Percentiles rank a stretch among this genome's conserved stretches.
phyloP scores from a whole-genome alignment of 2,797 vertebrate species.

The Trachurus trachurus region DNA sequence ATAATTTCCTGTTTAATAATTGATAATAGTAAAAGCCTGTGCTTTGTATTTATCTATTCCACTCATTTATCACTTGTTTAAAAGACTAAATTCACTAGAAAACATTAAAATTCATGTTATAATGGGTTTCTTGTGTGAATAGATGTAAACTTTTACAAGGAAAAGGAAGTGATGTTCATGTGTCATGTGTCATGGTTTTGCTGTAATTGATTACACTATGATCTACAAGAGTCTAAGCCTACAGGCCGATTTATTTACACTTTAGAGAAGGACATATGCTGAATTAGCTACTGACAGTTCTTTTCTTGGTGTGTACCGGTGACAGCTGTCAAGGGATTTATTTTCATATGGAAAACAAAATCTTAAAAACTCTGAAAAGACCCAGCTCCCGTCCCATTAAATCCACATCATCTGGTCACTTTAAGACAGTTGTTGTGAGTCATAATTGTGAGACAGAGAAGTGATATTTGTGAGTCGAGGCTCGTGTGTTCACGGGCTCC shows the following conservation, averaged over 20 bases:
- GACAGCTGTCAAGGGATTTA: neutral
- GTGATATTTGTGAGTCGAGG: no score
- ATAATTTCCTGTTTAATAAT: no score
- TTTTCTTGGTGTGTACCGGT: neutral
- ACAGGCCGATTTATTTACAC: neutral
- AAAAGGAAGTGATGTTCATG: neutral
- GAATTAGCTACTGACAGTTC: neutral
- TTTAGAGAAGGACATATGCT: neutral
- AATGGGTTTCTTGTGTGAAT: neutral
- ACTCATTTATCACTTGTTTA: neutral
- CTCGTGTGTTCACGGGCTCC: slow-evolving; percentile 1
- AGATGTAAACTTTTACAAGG: neutral
- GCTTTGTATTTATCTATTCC: neutral
- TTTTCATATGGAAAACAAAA: neutral
- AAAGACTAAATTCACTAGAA: neutral
- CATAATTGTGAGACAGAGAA: neutral
- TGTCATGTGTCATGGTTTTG: neutral
- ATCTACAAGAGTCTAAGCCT: neutral
- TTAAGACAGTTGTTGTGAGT: no score
- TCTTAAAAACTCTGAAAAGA: neutral
- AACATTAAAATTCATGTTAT: neutral
- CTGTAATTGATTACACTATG: no score
- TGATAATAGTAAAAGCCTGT: no score
- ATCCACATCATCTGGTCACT: neutral
- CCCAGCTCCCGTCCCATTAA: neutral